Conservation (phyloP, 2,888 invertebrate species). For the Cantharis rufa region DNA sequence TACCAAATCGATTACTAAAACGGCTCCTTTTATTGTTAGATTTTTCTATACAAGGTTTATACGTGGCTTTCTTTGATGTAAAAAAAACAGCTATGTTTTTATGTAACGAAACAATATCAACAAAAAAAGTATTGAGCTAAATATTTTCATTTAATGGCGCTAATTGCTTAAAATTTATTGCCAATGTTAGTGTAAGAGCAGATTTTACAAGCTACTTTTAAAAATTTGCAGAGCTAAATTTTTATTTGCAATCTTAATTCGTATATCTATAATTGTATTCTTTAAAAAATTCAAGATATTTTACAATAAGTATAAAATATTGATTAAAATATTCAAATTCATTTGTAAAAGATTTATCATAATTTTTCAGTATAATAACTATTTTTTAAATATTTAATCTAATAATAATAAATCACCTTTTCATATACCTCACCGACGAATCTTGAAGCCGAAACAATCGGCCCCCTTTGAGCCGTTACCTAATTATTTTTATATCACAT, state of each 20-base stretch:
- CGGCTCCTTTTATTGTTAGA: not conserved
- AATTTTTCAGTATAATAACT: not conserved
- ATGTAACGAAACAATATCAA: not conserved
- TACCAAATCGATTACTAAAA: not conserved
- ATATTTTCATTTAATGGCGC: not conserved
- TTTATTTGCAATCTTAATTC: not conserved
- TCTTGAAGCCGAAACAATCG: not conserved
- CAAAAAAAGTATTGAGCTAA: not conserved
- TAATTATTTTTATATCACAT: not conserved
- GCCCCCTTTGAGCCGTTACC: not conserved
- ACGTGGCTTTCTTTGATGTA: not conserved
- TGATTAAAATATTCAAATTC: not conserved
- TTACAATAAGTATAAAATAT: not conserved
- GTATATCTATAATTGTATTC: not conserved
- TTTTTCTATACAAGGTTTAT: not conserved
- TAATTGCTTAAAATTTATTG: not conserved
- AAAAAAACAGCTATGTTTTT: not conserved
- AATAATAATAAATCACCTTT: not conserved
- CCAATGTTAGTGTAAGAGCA: not conserved
- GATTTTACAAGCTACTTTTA: not conserved
- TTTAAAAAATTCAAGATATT: not conserved
- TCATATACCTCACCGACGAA: not conserved
- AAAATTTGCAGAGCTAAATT: not conserved
- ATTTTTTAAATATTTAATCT: not conserved
- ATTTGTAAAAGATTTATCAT: not conserved